A percentile compares a stretch with the other conserved stretches of the same genome.
Conservation (phyloP, 2,888 invertebrate species). For the Gibbula magus region DNA sequence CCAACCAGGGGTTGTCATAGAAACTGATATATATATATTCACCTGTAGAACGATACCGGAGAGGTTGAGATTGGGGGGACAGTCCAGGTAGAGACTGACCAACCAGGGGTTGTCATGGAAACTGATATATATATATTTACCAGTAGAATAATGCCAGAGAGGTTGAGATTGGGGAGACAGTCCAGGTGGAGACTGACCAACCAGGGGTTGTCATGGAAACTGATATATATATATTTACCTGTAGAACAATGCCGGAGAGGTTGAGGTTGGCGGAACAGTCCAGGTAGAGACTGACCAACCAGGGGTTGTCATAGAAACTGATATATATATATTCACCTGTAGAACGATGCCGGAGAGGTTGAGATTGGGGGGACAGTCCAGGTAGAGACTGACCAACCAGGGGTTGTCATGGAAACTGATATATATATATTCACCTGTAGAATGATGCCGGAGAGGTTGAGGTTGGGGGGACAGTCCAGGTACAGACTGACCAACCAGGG, state of each 20-base stretch:
- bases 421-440: no score
- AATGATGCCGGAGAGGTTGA: constrained; percentile 48
- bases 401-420: no score
- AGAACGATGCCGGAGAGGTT: constrained; percentile 48
- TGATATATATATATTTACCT: no score
- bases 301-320: background rate
- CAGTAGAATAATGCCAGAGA: no score
- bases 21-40: no score
- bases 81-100: constrained; percentile 67
- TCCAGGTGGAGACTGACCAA: no score
- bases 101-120: constrained; percentile 73
- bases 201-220: no score
- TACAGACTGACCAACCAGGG: constrained; percentile 71
- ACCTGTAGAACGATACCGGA: constrained; percentile 51
- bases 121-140: no score
- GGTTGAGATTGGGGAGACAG: no score
- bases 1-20: no score
- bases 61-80: constrained; percentile 61
- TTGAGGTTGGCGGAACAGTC: no score
- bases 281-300: no score
- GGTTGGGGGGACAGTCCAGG: constrained; percentile 67
- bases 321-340: constrained; percentile 34
- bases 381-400: constrained; percentile 69
- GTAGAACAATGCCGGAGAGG: background rate
- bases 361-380: constrained; percentile 68